Conservation (phyloP, 2,797 vertebrate genomes). For the Diplodus puntazzo region DNA sequence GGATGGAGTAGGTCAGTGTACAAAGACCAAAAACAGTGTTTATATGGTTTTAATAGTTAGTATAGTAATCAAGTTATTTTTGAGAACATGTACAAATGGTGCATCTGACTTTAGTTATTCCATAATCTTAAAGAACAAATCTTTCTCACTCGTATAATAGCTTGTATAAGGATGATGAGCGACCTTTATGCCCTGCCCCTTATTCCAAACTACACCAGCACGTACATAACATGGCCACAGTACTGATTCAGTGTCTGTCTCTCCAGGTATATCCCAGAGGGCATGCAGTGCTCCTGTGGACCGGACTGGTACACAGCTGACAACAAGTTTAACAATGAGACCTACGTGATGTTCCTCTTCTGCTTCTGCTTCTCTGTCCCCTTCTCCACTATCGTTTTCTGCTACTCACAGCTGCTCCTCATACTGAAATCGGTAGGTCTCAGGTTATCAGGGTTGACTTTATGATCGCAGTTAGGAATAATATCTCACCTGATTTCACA, state of each 20-base stretch:
- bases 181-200: background rate
- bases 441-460: background rate
- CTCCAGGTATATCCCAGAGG: constrained; percentile 84
- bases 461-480: background rate
- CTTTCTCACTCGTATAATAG: background rate
- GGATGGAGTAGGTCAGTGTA: constrained; percentile 86
- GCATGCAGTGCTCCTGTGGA: constrained; percentile 84
- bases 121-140: too few relatives aligned
- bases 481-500: background rate
- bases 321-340: constrained; percentile 86
- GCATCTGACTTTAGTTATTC: background rate
- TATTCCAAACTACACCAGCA: background rate
- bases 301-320: constrained; percentile 84
- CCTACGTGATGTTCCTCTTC: constrained; percentile 87
- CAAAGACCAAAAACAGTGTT: background rate
- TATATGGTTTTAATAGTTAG: background rate
- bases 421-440: constrained; percentile 81
- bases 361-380: constrained; percentile 86
- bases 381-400: constrained; percentile 82
- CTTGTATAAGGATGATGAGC: background rate
- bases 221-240: background rate
- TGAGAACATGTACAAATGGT: too few relatives aligned
- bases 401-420: constrained; percentile 86
- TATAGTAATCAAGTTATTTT: background rate
- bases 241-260: background rate